These are phyloP conservation scores for Leptothorax acervorum DNA, from an alignment of 2,888 invertebrate genomes.

Conservation along the genomic window DNA sequence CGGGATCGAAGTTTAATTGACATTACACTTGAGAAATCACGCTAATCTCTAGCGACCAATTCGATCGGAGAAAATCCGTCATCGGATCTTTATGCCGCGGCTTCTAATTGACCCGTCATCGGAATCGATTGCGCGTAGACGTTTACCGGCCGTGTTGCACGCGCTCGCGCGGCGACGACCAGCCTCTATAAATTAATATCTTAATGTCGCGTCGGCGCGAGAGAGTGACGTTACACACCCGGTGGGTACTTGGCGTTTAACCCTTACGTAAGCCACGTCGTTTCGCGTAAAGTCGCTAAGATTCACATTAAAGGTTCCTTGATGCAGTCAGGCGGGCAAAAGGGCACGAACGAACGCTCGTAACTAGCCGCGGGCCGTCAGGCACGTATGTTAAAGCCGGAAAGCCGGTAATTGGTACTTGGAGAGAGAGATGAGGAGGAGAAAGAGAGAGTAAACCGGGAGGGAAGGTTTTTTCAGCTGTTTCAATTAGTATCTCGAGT, in stretches of 20 bases:
- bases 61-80: constrained; percentile 43
- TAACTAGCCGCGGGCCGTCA: constrained; percentile 54
- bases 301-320: constrained; percentile 59
- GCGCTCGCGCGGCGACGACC: constrained; percentile 14
- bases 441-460: background rate
- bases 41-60: background rate
- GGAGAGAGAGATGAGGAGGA: background rate
- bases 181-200: constrained; percentile 62
- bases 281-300: constrained; percentile 56
- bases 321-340: constrained; percentile 49
- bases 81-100: constrained; percentile 38
- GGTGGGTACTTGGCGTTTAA: constrained; percentile 35
- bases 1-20: constrained; percentile 35
- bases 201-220: constrained; percentile 50
- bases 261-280: constrained; percentile 51
- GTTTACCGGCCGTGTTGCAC: constrained; percentile 20
- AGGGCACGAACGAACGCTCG: constrained; percentile 61
- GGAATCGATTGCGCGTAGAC: constrained; percentile 53
- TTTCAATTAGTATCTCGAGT: constrained; percentile 64
- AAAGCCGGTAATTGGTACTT: constrained; percentile 69
- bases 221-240: constrained; percentile 47
- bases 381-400: constrained; percentile 66
- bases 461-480: constrained; percentile 47
- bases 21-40: constrained; percentile 3
- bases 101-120: constrained; percentile 68